Percentiles rank a stretch among this genome's conserved stretches.
Conservation (phyloP, 2,113 vertebrate species). For the Chelonoidis abingdonii region DNA sequence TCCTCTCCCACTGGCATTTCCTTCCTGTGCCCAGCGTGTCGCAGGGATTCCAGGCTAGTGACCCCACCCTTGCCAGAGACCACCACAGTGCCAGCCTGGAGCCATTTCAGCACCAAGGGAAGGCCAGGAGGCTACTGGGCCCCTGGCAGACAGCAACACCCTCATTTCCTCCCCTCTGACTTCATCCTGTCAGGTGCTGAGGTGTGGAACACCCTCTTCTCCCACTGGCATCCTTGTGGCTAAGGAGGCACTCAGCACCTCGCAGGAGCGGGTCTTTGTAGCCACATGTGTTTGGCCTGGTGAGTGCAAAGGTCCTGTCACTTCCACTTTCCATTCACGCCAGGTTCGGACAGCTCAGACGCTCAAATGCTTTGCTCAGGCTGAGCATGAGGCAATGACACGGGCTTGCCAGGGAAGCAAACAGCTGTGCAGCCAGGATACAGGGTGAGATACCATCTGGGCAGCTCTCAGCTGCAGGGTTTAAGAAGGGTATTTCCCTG, state of each 20-base stretch:
- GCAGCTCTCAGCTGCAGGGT: background rate
- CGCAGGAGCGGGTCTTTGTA: background rate
- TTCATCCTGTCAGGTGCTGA: background rate
- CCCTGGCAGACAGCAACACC: too few species aligned
- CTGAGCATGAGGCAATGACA: background rate
- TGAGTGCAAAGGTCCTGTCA: background rate
- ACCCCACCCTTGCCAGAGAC: background rate
- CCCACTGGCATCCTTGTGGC: too few species aligned
- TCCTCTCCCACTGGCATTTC: background rate
- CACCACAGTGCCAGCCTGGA: background rate
- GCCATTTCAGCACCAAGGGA: background rate
- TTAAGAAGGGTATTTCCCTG: background rate
- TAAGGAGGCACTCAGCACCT: background rate
- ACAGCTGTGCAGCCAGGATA: background rate
- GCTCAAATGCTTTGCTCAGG: background rate
- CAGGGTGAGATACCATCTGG: background rate
- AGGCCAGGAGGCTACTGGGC: background rate
- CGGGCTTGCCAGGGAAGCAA: background rate
- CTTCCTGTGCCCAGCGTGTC: background rate
- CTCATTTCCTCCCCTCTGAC: background rate
- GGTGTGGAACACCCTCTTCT: background rate
- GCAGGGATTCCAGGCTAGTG: background rate
- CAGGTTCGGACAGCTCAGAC: background rate
- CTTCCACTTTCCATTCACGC: background rate
- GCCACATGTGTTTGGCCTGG: background rate